Evolutionary conservation across 2,113 vertebrate species (phyloP), one percentile per base, ranked within the genome.

Genomic region (Perccottus glenii): DNA sequence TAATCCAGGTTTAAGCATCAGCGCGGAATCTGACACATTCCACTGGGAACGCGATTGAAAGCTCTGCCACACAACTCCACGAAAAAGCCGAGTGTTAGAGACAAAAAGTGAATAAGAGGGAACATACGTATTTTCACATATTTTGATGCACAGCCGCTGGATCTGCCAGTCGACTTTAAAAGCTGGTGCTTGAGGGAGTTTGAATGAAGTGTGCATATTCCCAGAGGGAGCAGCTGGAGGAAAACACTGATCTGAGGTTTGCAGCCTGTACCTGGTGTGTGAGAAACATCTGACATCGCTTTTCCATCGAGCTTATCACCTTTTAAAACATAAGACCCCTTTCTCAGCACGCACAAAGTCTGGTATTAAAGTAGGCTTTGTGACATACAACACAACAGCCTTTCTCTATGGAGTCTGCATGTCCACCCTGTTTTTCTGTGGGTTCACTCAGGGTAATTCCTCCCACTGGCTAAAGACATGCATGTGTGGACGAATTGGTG

Each of bases 1-100:
- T 36, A 55, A 59, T 59, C 71, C 71, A 76, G 36, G 64, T 82
- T 51, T 71, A 51, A 80, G 61, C 65, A 79, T 76, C 71, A 72
- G 50, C 45, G 15, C 19, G 0, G 64, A 66, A 77, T 43, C 49
- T 56, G 35, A 4, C 2, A 3, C 49, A 56, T 57, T 80, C 70
- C 77, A 40, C 56, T 1, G 70, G 73, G 80, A 71, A 60, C 32
- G 32, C 36, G 27, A 38, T 9, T 19, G 64, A 76, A 76, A 78
- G 51, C 47, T 58, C 51, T 55, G 0, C n/a, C 44, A 72, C 50
- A 64, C 61, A 67, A 66, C 36, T 70, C 64, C 67, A 64, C 62
- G 70, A 67, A 43, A 52, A n/a, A 66, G 38, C 44, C 36, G 4
- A 5, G 38, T 49, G 40, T 32, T 40, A 11, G 64, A 61, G 57